Evolutionary conservation across 2,888 invertebrate genomes (phyloP), one percentile per base, ranked within the genome.

Genomic region (Glaucopsyche alexis): DNA sequence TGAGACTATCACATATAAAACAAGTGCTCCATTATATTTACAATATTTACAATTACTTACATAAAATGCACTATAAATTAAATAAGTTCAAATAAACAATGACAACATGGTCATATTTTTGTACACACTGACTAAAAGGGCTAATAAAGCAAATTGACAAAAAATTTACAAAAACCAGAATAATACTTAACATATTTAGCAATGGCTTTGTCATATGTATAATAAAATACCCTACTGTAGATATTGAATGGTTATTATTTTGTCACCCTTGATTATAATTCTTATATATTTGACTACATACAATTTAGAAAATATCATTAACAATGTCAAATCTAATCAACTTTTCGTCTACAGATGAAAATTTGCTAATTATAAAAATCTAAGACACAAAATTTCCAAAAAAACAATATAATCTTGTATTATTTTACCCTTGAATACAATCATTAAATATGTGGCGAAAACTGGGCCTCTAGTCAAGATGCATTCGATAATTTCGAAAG

Each of bases 1-100:
- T 87, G 81, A 81, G 77, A 81, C 87, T 85, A 87, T 88, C 92
- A 92, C 93, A 93, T 87, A 87, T 87, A 88, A 90, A 92, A 91
- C 91, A 89, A 86, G 85, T 87, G 84, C 79, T 82, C 83, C 87
- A 76, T 76, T 74, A 74, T 86, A 86, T 86, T 80, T 86, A 88
- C 87, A 87, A 77, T 91, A 91, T 92, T 83, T 92, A 93, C 92
- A 92, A 77, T 75, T 76, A 72, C 77, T 75, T 76, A 72, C 77
- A 77, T 82, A 83, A 87, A 90, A 91, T 90, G 89, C 91, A 86
- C 80, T 82, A 78, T 75, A 75, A 40, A 75, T 72, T 64, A 72
- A 74, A 45, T 40, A 69, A 75, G 74, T 42, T 49, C 60, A 65
- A 72, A 64, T 72, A 65, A 38, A 47, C 60, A 60, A 64, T 60